A percentile compares a stretch with the other conserved stretches of the same genome.
Conservation (phyloP, 2,113 vertebrate genomes). For the Nannobrachium achirus region DNA sequence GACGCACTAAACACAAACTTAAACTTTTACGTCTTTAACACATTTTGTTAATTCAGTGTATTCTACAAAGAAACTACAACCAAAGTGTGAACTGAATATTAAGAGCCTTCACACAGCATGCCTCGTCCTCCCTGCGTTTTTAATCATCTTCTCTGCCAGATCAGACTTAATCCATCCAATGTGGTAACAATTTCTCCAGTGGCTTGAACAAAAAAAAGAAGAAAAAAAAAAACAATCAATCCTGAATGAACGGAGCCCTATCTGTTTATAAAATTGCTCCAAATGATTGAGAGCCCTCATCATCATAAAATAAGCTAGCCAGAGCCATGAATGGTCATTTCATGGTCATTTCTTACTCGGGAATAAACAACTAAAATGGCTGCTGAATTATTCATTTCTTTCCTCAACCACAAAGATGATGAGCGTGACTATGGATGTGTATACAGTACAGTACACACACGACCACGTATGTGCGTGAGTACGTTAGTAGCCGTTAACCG, state of each 20-base stretch:
- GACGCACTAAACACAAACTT: constrained; percentile 1
- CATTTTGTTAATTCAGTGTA: constrained; percentile 37
- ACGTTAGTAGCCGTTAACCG: constrained; percentile 43
- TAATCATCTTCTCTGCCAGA: constrained; percentile 19
- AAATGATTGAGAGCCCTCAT: constrained; percentile 46
- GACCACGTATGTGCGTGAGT: constrained; percentile 26
- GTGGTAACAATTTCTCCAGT: constrained; percentile 33
- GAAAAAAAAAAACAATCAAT: constrained; percentile 9
- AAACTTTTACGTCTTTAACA: not conserved
- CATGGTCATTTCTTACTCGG: constrained; percentile 39
- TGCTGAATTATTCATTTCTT: constrained; percentile 63
- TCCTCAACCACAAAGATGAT: constrained; percentile 49
- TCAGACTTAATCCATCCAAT: constrained; percentile 32
- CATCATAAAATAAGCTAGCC: constrained; percentile 43
- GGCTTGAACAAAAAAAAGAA: constrained; percentile 19
- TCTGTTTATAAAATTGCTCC: constrained; percentile 31
- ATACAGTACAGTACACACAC: not conserved
- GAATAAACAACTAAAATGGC: constrained; percentile 57
- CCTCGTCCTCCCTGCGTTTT: constrained; percentile 18
- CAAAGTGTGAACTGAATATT: constrained; percentile 21
- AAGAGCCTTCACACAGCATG: constrained; percentile 16
- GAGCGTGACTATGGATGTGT: not conserved
- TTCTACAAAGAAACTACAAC: constrained; percentile 21
- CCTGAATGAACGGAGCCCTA: constrained; percentile 20
- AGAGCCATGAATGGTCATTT: constrained; percentile 43